phyloP scores from a whole-genome alignment of 2,888 invertebrate species.

The Smittia aterrima region DNA sequence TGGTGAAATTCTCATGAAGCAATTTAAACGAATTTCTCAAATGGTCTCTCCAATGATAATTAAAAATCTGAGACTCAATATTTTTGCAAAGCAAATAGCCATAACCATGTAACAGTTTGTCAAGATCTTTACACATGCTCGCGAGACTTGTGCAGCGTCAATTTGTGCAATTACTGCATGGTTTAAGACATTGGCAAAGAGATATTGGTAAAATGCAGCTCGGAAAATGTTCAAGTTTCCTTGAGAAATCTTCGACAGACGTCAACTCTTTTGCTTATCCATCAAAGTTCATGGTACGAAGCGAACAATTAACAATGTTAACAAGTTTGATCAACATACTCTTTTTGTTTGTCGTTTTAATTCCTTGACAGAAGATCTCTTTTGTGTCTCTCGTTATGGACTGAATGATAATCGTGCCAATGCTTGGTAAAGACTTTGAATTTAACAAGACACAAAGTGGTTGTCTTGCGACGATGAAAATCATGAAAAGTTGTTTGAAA shows the following conservation, averaged over 20 bases:
- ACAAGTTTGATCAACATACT: no score
- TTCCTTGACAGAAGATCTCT: not conserved
- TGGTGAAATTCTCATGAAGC: no score
- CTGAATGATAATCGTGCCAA: not conserved
- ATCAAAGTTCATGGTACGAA: conserved; percentile 29
- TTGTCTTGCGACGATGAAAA: not conserved
- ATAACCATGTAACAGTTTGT: conserved; percentile 37
- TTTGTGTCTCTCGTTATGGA: not conserved
- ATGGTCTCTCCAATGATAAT: not conserved
- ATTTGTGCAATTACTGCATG: conserved; percentile 25
- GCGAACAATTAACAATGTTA: conserved; percentile 13
- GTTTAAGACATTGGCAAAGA: conserved; percentile 13
- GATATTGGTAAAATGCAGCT: not conserved
- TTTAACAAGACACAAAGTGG: no score
- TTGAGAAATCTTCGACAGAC: not conserved
- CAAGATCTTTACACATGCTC: not conserved
- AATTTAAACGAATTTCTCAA: not conserved
- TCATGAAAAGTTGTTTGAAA: conserved; percentile 17
- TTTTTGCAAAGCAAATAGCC: conserved; percentile 26
- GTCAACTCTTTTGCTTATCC: not conserved
- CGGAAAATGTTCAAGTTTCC: not conserved
- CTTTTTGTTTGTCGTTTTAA: not conserved
- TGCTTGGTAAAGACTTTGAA: no score
- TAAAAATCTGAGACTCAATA: not conserved
- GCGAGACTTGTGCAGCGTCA: conserved; percentile 24